Percentiles rank a stretch among this genome's conserved stretches.
Conservation (phyloP, 2,888 invertebrate species). For the Erebia aethiops region DNA sequence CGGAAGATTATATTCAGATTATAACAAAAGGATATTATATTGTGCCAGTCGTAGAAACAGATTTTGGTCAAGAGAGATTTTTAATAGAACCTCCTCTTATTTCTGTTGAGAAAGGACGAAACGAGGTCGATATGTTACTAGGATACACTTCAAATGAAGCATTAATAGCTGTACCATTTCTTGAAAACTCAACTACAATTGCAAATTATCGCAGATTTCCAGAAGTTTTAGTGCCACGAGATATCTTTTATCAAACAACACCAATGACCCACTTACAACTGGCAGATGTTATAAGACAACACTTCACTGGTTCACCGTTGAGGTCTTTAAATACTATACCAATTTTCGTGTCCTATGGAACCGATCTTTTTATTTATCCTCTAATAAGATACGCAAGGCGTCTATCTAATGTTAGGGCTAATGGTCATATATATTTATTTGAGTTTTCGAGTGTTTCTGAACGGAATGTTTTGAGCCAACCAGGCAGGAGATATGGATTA, state of each 20-base stretch:
- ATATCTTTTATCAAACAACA: conserved; percentile 46
- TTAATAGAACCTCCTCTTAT: conserved; percentile 50
- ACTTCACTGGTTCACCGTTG: conserved; percentile 52
- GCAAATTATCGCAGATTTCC: no score
- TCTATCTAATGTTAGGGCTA: conserved; percentile 41
- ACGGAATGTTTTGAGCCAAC: conserved; percentile 52
- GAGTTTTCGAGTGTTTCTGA: conserved; percentile 55
- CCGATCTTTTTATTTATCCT: conserved; percentile 48
- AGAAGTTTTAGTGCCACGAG: conserved; percentile 48
- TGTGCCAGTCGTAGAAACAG: conserved; percentile 59
- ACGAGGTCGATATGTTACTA: conserved; percentile 68
- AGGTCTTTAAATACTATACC: conserved; percentile 39
- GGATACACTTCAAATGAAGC: no score
- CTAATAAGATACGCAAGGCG: conserved; percentile 45
- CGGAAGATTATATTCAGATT: conserved; percentile 49
- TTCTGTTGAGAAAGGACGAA: conserved; percentile 63
- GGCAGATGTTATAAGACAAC: conserved; percentile 50
- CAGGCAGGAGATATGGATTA: conserved; percentile 51
- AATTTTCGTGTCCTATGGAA: conserved; percentile 47
- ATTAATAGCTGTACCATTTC: no score
- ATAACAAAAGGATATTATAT: conserved; percentile 53
- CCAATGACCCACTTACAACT: conserved; percentile 47
- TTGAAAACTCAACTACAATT: no score
- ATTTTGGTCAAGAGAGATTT: conserved; percentile 55
- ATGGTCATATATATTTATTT: conserved; percentile 48